Base-by-base conservation (phyloP, 2,888 invertebrate genomes). In the Ophioninae sp. region DNA sequence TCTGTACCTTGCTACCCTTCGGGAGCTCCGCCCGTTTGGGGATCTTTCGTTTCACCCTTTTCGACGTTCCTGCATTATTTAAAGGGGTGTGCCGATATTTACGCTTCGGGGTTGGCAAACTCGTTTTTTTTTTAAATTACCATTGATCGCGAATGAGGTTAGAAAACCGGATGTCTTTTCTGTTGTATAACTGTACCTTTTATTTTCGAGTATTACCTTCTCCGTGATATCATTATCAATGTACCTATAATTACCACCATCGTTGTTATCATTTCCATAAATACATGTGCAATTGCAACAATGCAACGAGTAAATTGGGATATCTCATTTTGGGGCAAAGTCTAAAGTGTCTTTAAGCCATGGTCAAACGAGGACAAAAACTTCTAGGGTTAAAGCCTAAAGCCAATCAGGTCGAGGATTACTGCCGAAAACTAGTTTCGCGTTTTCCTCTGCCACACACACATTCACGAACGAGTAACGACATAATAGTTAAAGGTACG, bases 1-100 rank as follows among this genome's bases (percentile, higher is more conserved):
- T 73, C 22, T 39, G 39, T 79, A 59, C 71, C 64, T 68, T 44
- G 37, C 65, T 69, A 61, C 77, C 81, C 76, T 56, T 74, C 30
- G 17, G n/a, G 69, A 63, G 78, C 85, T 69, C 79, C 84, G 85
- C 84, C 82, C 79, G 59, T 73, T 75, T 71, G 69, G 77, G 74
- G 59, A 64, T 41, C 23, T 17, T 68, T 39, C 58, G 20, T 23
- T 71, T 20, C 2, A 44, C 61, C 44, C 44, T 22, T n/a, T 58
- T 23, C 22, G 39, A 10, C 30, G 5, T 37, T 69, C 63, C 75
- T n/a, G 6, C 22, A 9, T 56, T 71, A 30, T 69, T 80, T 63
- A 69, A 23, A 64, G 30, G 63, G 79, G 74, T 73, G 61, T 68
- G 39, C 68, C 61, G 63, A 6, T 73, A 68, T 79, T 68, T 22